These are phyloP conservation scores for Orthosia gracilis DNA, from an alignment of 2,888 invertebrate genomes.

Conservation along the genomic window DNA sequence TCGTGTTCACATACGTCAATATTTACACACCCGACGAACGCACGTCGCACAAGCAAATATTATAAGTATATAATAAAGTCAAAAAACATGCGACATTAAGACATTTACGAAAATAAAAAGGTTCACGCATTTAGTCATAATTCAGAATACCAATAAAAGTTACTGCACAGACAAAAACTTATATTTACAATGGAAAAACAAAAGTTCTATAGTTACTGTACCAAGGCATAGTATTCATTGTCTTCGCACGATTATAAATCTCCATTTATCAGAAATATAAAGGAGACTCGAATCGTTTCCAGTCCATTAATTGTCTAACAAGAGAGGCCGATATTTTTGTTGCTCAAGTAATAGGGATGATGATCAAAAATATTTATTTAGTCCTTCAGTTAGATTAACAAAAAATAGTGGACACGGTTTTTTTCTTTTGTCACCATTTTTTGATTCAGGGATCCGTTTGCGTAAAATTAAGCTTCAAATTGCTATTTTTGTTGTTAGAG, in stretches of 20 bases:
- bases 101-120: conserved; percentile 35
- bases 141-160: conserved; percentile 40
- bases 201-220: conserved; percentile 8
- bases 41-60: conserved; percentile 4
- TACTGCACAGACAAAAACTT: conserved; percentile 26
- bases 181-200: conserved; percentile 30
- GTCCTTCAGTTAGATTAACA: too few species aligned
- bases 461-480: too few species aligned
- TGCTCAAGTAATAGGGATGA: conserved; percentile 20
- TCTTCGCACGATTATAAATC: conserved; percentile 44
- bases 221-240: conserved; percentile 33
- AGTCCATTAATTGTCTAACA: conserved; percentile 56
- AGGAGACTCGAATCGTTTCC: conserved; percentile 35
- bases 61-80: not conserved
- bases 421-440: too few species aligned
- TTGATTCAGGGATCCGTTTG: too few species aligned
- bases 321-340: conserved; percentile 50
- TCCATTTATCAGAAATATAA: conserved; percentile 47
- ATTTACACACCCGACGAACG: not conserved
- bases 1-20: conserved; percentile 2
- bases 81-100: not conserved
- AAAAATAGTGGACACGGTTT: too few species aligned
- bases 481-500: too few species aligned
- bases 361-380: too few species aligned
- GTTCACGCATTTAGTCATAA: conserved; percentile 14